Conservation (phyloP, 2,797 vertebrate species). For the Urosaurus nigricauda region DNA sequence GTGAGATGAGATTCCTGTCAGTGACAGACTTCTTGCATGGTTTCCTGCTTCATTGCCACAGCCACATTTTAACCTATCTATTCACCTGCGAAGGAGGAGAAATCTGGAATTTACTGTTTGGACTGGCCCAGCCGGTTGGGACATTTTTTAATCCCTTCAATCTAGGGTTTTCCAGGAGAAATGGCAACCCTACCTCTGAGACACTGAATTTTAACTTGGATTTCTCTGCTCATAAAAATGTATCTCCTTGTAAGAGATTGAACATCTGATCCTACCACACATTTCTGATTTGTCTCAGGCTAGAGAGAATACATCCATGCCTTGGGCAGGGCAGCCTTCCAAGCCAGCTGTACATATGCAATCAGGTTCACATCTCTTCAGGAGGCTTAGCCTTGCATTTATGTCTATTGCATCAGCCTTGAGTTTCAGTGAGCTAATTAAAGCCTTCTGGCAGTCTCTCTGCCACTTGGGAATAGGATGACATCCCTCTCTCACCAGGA, state of each 20-base stretch:
- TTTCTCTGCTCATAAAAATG: background rate
- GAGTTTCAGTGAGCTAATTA: background rate
- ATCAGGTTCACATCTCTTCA: background rate
- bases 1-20: no score
- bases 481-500: background rate
- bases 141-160: no score
- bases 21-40: no score
- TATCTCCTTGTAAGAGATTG: background rate
- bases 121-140: no score
- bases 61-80: no score
- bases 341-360: background rate
- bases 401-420: background rate
- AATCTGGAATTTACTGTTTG: no score
- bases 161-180: no score
- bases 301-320: background rate
- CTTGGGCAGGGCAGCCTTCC: background rate
- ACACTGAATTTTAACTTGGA: background rate
- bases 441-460: accelerated
- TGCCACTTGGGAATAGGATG: background rate
- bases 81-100: no score
- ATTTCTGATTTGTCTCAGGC: background rate
- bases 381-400: accelerated
- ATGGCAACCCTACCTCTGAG: background rate
- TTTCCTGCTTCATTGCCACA: no score
- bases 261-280: slow-evolving; percentile 9